Base-by-base conservation (phyloP, 2,888 invertebrate genomes). In the Rhagonycha lutea region DNA sequence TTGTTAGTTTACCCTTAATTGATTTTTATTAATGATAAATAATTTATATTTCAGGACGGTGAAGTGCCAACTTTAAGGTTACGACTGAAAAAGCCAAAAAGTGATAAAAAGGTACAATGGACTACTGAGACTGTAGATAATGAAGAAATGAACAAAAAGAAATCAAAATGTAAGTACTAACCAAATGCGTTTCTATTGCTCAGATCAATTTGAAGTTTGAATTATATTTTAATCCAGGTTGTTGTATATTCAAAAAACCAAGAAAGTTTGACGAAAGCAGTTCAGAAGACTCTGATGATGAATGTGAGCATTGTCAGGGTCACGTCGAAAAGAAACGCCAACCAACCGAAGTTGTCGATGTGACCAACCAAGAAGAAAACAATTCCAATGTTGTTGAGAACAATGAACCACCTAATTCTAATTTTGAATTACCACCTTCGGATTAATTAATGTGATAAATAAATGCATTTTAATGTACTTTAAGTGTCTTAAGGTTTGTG, bases 221-320 rank as follows among this genome's bases (percentile, higher is more conserved):
- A n/a, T n/a, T n/a, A 2, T 47, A 47, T 47, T 47, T 47, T 47
- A 47, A 14, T 77, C 76, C 83, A 97, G 97, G 96, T 89, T 98
- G 98, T 86, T 98, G 98, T 87, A 95, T 98, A 84, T 98, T 96
- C 87, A 94, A 94, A 84, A 98, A 98, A 87, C 96, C 96, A n/a
- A 91, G 91, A 81, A 91, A 91, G 61, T 97, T 98, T 89, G 97
- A 92, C 67, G 98, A 98, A 62, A 96, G 96, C 79, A 95, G 95
- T 0, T 94, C 94, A 74, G 92, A 93, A 62, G 93, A 93, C 74
- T 93, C 94, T 62, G 93, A 94, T 70, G 94, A 95, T 82, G 96
- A 97, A 86, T 96, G 96, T 86, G 96, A 96, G 82, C 93, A 96
- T 86, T 96, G 96, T 87, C 93, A 91, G 86, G 96, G 96, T 0